Evolutionary conservation across 2,888 invertebrate species (phyloP).

Genomic region (Cinara cedri): DNA sequence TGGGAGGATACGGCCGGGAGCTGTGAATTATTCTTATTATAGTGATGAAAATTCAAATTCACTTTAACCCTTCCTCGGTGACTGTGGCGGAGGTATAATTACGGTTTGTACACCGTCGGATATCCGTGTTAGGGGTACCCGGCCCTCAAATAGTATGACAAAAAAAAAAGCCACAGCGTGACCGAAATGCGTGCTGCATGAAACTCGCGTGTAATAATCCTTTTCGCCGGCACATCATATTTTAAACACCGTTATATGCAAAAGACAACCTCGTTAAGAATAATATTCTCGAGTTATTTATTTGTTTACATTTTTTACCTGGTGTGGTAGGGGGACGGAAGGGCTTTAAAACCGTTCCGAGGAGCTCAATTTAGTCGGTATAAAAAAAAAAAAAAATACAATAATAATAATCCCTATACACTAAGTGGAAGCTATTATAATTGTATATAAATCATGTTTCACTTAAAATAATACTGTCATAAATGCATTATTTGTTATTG

Average conservation of each 20-base stretch:
- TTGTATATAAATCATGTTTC: too few species aligned
- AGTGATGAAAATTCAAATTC: constrained; percentile 44
- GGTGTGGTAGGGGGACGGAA: background rate
- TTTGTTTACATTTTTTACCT: constrained; percentile 44
- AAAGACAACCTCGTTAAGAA: constrained; percentile 55
- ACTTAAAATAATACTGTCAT: too few species aligned
- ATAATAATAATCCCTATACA: too few species aligned
- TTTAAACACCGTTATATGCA: constrained; percentile 53
- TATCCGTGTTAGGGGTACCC: background rate
- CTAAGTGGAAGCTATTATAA: too few species aligned
- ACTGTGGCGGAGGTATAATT: constrained; percentile 23
- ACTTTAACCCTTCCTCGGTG: background rate
- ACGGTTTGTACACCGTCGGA: constrained; percentile 16
- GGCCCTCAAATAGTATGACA: constrained; percentile 23
- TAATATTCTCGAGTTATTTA: constrained; percentile 44
- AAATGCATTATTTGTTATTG: too few species aligned
- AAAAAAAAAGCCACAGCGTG: constrained; percentile 39
- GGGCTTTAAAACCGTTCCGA: background rate
- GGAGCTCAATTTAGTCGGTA: background rate
- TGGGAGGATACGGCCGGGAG: background rate
- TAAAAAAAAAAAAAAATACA: background rate
- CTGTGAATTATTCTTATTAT: constrained; percentile 22
- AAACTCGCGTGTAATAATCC: constrained; percentile 53
- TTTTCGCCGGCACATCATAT: constrained; percentile 53
- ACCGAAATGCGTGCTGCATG: constrained; percentile 52